These are phyloP conservation scores for Drosophila austrosaltans DNA, from an alignment of 2,888 invertebrate genomes.

Conservation along the genomic window DNA sequence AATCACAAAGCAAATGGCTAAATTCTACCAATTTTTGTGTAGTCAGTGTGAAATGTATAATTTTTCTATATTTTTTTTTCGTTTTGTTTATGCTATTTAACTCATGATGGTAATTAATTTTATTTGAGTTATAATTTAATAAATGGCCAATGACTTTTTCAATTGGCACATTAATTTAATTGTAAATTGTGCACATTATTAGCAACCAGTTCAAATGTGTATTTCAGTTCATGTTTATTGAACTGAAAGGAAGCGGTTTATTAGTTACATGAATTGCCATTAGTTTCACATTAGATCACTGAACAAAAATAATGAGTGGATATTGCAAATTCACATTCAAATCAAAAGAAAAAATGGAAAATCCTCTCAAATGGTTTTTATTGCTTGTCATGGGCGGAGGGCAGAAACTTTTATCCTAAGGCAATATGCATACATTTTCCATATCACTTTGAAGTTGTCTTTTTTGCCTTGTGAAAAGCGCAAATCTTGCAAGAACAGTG, in stretches of 20 bases:
- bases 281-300: conserved; percentile 16
- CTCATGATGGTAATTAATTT: conserved; percentile 32
- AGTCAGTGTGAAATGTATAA: conserved; percentile 26
- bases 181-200: conserved; percentile 23
- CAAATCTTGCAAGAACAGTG: conserved; percentile 1
- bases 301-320: conserved; percentile 1
- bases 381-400: conserved; percentile 59
- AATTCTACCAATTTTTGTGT: background rate
- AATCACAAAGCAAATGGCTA: background rate
- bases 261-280: background rate
- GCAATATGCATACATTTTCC: conserved; percentile 16
- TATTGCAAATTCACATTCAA: background rate
- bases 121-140: conserved; percentile 36
- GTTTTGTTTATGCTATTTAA: conserved; percentile 35
- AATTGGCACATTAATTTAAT: conserved; percentile 47
- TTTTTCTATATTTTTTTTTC: conserved; percentile 13
- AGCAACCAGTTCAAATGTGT: conserved; percentile 17
- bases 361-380: conserved; percentile 37
- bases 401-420: conserved; percentile 40
- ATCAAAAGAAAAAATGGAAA: conserved; percentile 27
- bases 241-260: conserved; percentile 31
- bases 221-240: conserved; percentile 36
- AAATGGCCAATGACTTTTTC: conserved; percentile 42
- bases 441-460: background rate
- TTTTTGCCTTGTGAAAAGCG: conserved; percentile 17